Evolutionary conservation across 2,888 invertebrate genomes (phyloP).

Genomic region (Napeogenes inachia): DNA sequence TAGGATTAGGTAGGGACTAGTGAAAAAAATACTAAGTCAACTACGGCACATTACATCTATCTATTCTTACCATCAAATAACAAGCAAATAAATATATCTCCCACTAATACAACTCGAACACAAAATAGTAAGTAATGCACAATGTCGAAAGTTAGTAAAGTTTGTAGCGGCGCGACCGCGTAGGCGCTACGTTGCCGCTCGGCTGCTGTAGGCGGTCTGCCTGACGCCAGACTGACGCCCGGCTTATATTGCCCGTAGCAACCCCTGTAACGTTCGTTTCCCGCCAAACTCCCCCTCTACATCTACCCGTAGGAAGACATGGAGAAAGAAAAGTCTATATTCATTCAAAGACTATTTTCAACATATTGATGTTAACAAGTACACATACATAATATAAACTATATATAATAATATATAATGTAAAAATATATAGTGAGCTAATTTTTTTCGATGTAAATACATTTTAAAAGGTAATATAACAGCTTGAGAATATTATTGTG

Average conservation of each 20-base stretch:
- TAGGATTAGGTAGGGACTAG: background rate
- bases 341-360: background rate
- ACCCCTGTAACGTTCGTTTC: conserved; percentile 34
- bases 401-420: too few relatives aligned
- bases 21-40: conserved; percentile 9
- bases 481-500: too few relatives aligned
- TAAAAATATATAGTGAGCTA: too few relatives aligned
- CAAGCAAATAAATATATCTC: conserved; percentile 22
- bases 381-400: too few relatives aligned
- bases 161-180: conserved; percentile 43
- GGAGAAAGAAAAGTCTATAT: conserved; percentile 1
- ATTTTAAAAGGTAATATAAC: too few relatives aligned
- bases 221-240: conserved; percentile 44
- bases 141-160: conserved; percentile 39
- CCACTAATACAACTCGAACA: conserved; percentile 23
- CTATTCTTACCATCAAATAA: conserved; percentile 27
- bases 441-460: too few relatives aligned
- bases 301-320: conserved; percentile 16
- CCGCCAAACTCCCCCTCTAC: conserved; percentile 34
- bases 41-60: conserved; percentile 13
- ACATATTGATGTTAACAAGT: too few relatives aligned
- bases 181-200: conserved; percentile 43
- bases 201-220: conserved; percentile 60
- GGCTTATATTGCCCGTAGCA: conserved; percentile 52
- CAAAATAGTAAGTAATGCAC: conserved; percentile 20